Evolutionary conservation across 2,113 vertebrate species (phyloP), one percentile per base, ranked within the genome.

Genomic region (Hystrix brachyura): DNA sequence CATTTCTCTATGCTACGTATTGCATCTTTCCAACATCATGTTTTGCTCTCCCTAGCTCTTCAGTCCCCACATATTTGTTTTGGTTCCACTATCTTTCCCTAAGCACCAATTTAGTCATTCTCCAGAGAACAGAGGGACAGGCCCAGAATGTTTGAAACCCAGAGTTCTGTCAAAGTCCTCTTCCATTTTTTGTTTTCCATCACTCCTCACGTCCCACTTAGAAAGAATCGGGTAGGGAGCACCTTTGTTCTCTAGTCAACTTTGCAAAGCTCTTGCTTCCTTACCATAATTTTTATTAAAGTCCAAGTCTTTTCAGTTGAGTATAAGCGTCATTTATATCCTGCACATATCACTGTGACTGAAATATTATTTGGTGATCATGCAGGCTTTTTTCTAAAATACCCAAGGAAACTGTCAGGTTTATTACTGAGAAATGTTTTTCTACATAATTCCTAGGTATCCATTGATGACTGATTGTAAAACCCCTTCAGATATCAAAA

Each of bases 161-260:
- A 80, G 15, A 85, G 6, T 43, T 10, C 38, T 38, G n/a, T n/a
- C 90, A 51, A 17, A 76, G 4, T 17, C 7, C 5, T 2, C 27
- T 27, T 65, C 21, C 4, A 76, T 9, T 13, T 34, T 25, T 81
- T 91, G 7, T 4, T 60, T 43, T 7, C 83, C 32, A 3, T 9
- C 17, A 48, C 46, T 60, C 2, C 64, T 57, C 51, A 94, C 87
- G n/a, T 76, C 11, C 51, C 3, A 34, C n/a, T 87, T 43, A 64
- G 6, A 29, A 81, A 81, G 46, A 32, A 11, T 1, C 32, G 5
- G 2, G 3, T 3, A 1, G 0, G 3, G 1, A 7, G 27, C 2
- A n/a, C 43, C 13, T n/a, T 0, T 69, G 7, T 51, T 13, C 18
- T 23, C 32, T 55, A 27, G 1, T 65, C 46, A 86, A 25, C 12